Percentiles rank a stretch among this genome's conserved stretches.
Evolutionary conservation across 2,797 vertebrate genomes (phyloP).

Genomic region (Martes flavigula): DNA sequence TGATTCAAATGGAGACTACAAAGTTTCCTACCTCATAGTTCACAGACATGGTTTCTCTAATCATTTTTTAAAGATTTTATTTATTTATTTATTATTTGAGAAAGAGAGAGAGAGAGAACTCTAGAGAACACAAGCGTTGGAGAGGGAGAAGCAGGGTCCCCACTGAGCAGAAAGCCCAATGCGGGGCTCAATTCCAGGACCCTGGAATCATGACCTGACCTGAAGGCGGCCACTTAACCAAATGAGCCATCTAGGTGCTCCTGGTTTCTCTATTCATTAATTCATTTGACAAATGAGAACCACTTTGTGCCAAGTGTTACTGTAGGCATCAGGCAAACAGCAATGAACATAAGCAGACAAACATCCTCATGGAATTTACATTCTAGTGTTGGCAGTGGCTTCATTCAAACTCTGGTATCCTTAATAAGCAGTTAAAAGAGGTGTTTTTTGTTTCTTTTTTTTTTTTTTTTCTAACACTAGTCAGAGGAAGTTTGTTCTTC

Average conservation of each 20-base stretch:
- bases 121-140: too few relatives aligned
- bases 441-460: background rate
- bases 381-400: background rate
- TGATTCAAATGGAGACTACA: constrained; percentile 16
- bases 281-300: constrained; percentile 37
- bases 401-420: background rate
- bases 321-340: background rate
- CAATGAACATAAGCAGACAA: background rate
- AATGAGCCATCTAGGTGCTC: background rate
- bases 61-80: background rate
- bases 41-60: background rate
- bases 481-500: background rate
- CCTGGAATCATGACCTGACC: background rate
- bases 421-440: constrained; percentile 4
- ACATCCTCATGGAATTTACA: background rate
- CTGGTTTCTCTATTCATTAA: background rate
- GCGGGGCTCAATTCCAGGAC: background rate
- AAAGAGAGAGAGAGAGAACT: background rate
- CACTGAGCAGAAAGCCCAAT: background rate
- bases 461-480: background rate
- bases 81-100: background rate
- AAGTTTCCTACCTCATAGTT: constrained; percentile 6
- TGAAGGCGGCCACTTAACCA: background rate
- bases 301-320: background rate
- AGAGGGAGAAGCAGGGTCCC: background rate